Base-by-base conservation (phyloP, 2,888 invertebrate genomes). In the Cyrtodaria siliqua region DNA sequence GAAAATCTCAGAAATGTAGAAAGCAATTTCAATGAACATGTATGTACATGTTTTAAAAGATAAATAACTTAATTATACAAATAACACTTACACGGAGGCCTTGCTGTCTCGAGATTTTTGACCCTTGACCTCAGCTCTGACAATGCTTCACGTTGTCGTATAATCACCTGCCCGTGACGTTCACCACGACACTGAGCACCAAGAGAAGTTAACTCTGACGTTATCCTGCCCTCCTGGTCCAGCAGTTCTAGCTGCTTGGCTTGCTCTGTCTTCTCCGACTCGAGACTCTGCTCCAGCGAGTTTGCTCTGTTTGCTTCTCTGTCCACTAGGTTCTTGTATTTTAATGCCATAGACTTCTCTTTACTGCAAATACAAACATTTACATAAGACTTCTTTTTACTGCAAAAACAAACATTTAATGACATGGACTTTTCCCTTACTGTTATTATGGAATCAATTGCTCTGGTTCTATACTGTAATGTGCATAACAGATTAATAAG, bases 121-220 rank as follows among this genome's bases (percentile, higher is more conserved):
- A 93, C 84, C 40, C 91, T 72, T 3, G 86, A 63, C 56, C 93
- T 79, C 27, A 93, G 83, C 71, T 93, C 92, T n/a, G 92, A 87
- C 29, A 93, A 78, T 12, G 93, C 93, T 76, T 92, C 92, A 47
- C 92, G 74, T 82, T 93, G 93, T 42, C 92, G 81, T 2, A 80
- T 77, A 44, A 93, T 93, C 18, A 92, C 90, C 69, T 91, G 91
- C 57, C 92, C 92, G 62, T 93, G 93, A 40, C 92, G 70, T 73
- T 93, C 93, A 3, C 93, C 92, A 8, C 92, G 86, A 79, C 93
- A 93, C 78, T 92, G 92, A 18, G 92, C 92, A 20, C 93, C 93
- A 23, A 92, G 81, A 29, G 92, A 88, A 14, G 92, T 88, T 80
- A 93, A 67, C 77, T 93, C 92, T 27, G 92, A 89, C 2, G 92